These are phyloP conservation scores for Redunca redunca DNA, from an alignment of 2,113 vertebrate species.

Conservation along the genomic window DNA sequence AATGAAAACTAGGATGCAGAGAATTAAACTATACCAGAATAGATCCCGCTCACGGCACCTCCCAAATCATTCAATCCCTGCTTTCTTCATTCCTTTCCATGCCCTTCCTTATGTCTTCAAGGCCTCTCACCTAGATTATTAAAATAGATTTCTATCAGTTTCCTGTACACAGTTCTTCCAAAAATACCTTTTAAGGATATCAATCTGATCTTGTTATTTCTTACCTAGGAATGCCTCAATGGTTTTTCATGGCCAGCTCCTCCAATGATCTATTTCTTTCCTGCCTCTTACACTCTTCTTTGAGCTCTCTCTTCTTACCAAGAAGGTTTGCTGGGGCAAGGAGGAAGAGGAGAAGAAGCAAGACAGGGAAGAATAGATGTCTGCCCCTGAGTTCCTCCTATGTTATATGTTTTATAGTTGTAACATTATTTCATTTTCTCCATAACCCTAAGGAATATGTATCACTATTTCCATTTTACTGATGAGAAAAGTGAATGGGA, in stretches of 20 bases:
- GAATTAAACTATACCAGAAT: neutral
- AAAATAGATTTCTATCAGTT: neutral
- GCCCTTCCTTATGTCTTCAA: fast-evolving
- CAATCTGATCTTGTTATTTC: neutral
- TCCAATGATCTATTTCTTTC: neutral
- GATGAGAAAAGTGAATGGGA: neutral
- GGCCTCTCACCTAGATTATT: neutral
- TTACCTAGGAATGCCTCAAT: neutral
- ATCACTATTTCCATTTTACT: neutral
- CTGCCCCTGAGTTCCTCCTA: neutral
- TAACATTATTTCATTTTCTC: neutral
- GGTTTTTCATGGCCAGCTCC: neutral
- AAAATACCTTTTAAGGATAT: neutral
- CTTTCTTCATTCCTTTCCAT: neutral
- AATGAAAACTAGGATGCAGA: neutral
- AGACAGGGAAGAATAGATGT: too few species aligned
- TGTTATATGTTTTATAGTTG: neutral
- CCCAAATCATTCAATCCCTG: fast-evolving
- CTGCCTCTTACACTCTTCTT: neutral
- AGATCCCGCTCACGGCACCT: fast-evolving
- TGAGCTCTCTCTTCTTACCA: neutral
- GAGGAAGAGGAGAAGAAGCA: neutral
- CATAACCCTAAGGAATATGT: neutral
- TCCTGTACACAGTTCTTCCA: neutral
- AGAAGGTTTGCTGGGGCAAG: neutral